These are phyloP conservation scores for Acleris holmiana DNA, from an alignment of 2,888 invertebrate genomes.

Conservation along the genomic window DNA sequence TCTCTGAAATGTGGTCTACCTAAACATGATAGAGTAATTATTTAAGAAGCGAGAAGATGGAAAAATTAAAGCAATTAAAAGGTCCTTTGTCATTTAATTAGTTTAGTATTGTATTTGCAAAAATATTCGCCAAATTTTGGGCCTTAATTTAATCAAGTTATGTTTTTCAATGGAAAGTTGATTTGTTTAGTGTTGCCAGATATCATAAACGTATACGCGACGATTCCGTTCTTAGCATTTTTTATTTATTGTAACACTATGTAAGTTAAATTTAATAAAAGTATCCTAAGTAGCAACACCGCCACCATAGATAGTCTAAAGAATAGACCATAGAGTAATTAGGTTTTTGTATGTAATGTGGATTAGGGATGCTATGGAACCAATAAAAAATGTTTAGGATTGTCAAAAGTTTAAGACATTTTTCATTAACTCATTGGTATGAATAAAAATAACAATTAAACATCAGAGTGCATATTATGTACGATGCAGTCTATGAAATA, in stretches of 20 bases:
- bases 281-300: constrained; percentile 25
- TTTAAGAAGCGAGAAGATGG: too few relatives aligned
- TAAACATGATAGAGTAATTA: too few relatives aligned
- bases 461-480: too few relatives aligned
- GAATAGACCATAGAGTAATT: constrained; percentile 33
- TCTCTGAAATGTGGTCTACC: too few relatives aligned
- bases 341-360: constrained; percentile 36
- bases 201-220: constrained; percentile 36
- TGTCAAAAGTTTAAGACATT: constrained; percentile 2
- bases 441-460: background rate
- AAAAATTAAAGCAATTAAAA: too few relatives aligned
- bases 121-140: too few relatives aligned
- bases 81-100: too few relatives aligned
- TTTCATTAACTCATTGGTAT: constrained; percentile 11
- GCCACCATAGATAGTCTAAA: constrained; percentile 30
- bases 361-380: constrained; percentile 35
- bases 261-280: constrained; percentile 13
- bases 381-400: constrained; percentile 28
- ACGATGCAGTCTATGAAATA: too few relatives aligned
- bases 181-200: constrained; percentile 19
- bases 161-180: background rate
- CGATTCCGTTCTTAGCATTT: constrained; percentile 28
- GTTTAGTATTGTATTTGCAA: too few relatives aligned
- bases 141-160: background rate
- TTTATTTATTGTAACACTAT: constrained; percentile 17